Evolutionary conservation across 1,140 invertebrate genomes (phyloP), one percentile per base, ranked within the genome.

Genomic region (Bombus waltoni): DNA sequence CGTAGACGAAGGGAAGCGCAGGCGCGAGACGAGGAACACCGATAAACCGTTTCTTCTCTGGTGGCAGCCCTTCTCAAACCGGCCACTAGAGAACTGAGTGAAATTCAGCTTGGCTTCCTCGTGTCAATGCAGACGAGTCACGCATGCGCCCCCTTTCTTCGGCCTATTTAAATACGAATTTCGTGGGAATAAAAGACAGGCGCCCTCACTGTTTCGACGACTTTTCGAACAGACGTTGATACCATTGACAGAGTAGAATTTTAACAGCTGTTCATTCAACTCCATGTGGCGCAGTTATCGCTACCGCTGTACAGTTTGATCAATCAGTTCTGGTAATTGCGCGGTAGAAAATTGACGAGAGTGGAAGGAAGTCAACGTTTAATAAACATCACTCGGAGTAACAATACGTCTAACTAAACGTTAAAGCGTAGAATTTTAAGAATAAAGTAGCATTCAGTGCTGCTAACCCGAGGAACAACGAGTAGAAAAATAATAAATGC

Each of bases 31-130:
- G 47, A 38, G 28, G 28, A n/a, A 47, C 10, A 78, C 0, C 6
- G 28, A 18, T 5, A 82, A 80, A 47, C 38, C 44, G n/a, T 22
- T 15, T 75, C 59, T 85, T n/a, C 71, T 76, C 89, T 91, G 81
- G 92, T 95, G 94, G 95, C 95, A 95, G 94, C 91, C 93, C 95
- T 95, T 95, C 95, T 95, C 86, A 92, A 95, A 95, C 94, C 93
- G 94, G 95, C 95, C 95, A 95, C 94, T 82, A 93, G 92, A 94
- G 92, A 93, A 95, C 94, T 95, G 91, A 94, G 83, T 38, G 32
- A 88, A 91, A 53, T 44, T 76, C 35, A 15, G 76, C 79, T 66
- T 77, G 76, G 85, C 76, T 75, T 84, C 62, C 82, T 90, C 53
- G 73, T 91, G 86, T 83, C 88, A 91, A 90, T 92, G 86, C 88